Percentiles rank a stretch among this genome's conserved stretches.
Evolutionary conservation across 2,797 vertebrate species (phyloP).

Genomic region (Brotula barbata): DNA sequence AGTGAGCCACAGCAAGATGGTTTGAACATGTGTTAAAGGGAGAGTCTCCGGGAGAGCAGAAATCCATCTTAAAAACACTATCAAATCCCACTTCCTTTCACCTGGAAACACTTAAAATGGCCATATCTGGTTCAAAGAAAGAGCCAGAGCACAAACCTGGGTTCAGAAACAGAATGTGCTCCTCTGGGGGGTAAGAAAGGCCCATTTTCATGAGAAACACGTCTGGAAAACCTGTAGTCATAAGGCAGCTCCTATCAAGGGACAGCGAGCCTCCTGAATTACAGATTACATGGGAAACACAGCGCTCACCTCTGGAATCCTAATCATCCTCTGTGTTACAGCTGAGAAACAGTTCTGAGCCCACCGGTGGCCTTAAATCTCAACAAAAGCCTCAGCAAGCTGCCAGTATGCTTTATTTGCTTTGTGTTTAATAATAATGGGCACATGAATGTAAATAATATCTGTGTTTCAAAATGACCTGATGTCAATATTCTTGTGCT

Average conservation of each 20-base stretch:
- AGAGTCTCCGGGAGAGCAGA: conserved; percentile 1
- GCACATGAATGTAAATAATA: too few relatives aligned
- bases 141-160: background rate
- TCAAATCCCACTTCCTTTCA: conserved; percentile 27
- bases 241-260: background rate
- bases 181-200: background rate
- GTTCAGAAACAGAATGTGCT: conserved; percentile 20
- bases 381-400: background rate
- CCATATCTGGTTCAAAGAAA: conserved; percentile 23
- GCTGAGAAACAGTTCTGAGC: background rate
- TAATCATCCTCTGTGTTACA: conserved; percentile 22
- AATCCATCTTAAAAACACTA: conserved; percentile 16
- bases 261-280: conserved; percentile 29
- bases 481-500: too few relatives aligned
- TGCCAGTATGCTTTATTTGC: too few relatives aligned
- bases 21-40: conserved; percentile 6
- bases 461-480: too few relatives aligned
- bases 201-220: background rate
- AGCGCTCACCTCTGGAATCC: conserved; percentile 33
- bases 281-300: conserved; percentile 32
- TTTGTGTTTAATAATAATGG: too few relatives aligned
- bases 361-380: background rate
- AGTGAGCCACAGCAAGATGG: conserved; percentile 5
- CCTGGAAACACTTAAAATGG: conserved; percentile 26
- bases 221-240: conserved; percentile 43